Evolutionary conservation across 2,113 vertebrate genomes (phyloP).

Genomic region (Oryzias curvinotus): DNA sequence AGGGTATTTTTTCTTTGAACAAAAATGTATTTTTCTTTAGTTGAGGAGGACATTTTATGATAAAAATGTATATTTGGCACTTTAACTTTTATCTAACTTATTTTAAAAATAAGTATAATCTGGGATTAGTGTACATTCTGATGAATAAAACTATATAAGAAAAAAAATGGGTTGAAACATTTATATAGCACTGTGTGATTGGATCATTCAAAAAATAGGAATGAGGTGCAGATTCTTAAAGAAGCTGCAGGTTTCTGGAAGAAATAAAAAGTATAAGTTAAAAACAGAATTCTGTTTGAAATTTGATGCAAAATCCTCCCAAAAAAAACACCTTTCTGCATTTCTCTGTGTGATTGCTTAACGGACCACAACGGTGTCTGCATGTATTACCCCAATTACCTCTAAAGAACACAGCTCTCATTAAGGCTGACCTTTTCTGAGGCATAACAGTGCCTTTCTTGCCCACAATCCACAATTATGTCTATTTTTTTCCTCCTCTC

Average conservation of each 20-base stretch:
- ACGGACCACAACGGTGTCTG: constrained; percentile 26
- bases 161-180: background rate
- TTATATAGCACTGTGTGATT: constrained; percentile 4
- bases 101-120: no score
- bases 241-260: background rate
- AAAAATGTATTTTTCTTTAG: constrained; percentile 15
- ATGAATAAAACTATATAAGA: constrained; percentile 1
- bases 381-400: constrained; percentile 58
- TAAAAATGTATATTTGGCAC: no score
- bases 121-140: background rate
- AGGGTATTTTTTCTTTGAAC: no score
- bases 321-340: constrained; percentile 23
- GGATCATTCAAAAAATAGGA: constrained; percentile 8
- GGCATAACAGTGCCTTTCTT: constrained; percentile 9
- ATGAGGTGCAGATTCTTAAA: background rate
- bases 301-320: background rate
- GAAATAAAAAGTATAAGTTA: background rate
- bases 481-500: constrained; percentile 39
- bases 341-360: constrained; percentile 27
- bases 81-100: no score
- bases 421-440: constrained; percentile 59
- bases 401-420: constrained; percentile 32
- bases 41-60: background rate
- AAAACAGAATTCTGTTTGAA: background rate
- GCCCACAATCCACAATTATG: constrained; percentile 16